Percentiles rank a stretch among this genome's conserved stretches.
These are phyloP conservation scores for Aldabrachelys gigantea DNA, from an alignment of 2,113 vertebrate species.

Conservation along the genomic window DNA sequence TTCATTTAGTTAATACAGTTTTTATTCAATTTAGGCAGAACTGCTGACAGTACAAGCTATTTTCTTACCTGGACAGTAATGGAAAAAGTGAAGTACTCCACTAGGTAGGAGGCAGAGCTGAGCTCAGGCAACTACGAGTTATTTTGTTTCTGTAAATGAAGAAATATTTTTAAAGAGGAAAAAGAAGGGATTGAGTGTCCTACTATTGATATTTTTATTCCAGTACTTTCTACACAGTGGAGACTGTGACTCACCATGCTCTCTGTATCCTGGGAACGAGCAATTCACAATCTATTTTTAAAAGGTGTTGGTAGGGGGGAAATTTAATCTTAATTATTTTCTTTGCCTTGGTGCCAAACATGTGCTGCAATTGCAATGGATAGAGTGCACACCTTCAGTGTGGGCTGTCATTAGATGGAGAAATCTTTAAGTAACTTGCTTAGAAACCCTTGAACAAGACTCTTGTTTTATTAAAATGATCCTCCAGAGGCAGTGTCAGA, in stretches of 20 bases:
- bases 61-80: neutral
- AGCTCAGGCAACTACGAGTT: neutral
- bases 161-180: constrained; percentile 19
- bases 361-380: neutral
- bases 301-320: neutral
- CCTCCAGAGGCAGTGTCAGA: neutral
- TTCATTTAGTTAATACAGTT: neutral
- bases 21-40: neutral
- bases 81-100: neutral
- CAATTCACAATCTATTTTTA: constrained; percentile 52
- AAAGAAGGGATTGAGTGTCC: neutral
- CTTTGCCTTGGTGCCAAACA: constrained; percentile 37
- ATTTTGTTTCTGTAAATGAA: neutral
- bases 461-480: neutral
- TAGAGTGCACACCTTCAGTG: constrained; percentile 47
- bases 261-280: neutral
- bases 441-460: neutral
- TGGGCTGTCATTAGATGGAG: constrained; percentile 35
- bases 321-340: constrained; percentile 51
- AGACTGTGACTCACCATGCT: neutral
- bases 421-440: constrained; percentile 28
- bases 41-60: neutral
- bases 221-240: constrained; percentile 4
- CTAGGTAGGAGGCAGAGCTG: neutral
- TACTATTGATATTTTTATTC: neutral